Base-by-base conservation (phyloP, 2,113 vertebrate species). In the Rhinopithecus roxellana region DNA sequence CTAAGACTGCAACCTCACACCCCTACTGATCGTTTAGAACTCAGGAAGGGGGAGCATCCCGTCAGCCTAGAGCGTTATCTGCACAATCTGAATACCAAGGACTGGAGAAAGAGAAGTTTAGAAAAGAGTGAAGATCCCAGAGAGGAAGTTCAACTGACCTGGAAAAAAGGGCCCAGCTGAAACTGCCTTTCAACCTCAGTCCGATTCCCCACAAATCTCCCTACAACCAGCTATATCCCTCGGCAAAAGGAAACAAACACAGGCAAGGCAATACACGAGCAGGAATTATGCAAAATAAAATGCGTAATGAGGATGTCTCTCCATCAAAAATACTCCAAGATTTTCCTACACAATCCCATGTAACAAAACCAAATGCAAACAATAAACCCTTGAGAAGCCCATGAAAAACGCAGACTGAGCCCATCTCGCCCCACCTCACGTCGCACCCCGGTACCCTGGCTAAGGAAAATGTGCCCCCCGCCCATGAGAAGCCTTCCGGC, bases 21-120 rank as follows among this genome's bases (percentile, higher is more conserved):
- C 50, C 38, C 8, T 40, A 18, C 77, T 35, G 40, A 38, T 79
- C 11, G 1, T 40, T 43, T 8, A 32, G 67, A 82, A 70, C 5
- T 0, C 50, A 50, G 79, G 12, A 50, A 59, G 10, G 35, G 25
- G 38, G 32, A 52, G 52, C 50, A 38, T 27, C 22, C 20, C 8
- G 55, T 64, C 16, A 30, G 30, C 45, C 75, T 18, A 20, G 40
- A 32, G 20, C 48, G n/a, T 17, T 74, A n/a, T 35, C 13, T 25
- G 13, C 38, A 84, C 83, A 57, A 70, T 48, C 69, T 23, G 85
- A 93, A 52, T 77, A 83, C 11, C 82, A 83, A 86, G 69, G 52
- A 32, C 55, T 2, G 40, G 23, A 90, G 93, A 88, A 95, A 95
- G 83, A 90, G 86, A 97, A 94, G 94, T 94, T 95, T 83, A 85